Conservation (phyloP, 2,797 vertebrate species). For the Periparus ater region DNA sequence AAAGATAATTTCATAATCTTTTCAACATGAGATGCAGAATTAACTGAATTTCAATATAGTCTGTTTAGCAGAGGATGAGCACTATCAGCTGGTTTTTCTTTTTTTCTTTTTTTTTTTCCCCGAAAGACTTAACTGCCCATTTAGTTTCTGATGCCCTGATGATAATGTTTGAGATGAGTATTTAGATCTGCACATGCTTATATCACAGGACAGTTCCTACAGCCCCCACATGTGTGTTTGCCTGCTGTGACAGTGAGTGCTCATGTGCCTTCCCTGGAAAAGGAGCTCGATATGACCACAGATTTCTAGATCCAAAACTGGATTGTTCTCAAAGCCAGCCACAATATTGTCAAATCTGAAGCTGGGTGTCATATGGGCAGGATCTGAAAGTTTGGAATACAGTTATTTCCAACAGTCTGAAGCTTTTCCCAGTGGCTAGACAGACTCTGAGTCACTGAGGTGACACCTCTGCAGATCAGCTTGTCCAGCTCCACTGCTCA, state of each 20-base stretch:
- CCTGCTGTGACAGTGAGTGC: fast-evolving
- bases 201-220: neutral
- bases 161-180: neutral
- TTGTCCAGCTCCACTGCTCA: neutral
- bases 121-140: neutral
- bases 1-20: neutral
- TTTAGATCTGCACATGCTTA: neutral
- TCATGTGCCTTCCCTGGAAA: neutral
- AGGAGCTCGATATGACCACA: neutral
- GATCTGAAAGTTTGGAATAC: neutral
- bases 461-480: neutral
- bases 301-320: neutral
- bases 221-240: neutral
- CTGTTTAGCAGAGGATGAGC: neutral
- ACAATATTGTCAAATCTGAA: neutral
- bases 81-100: neutral
- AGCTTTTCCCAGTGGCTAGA: neutral
- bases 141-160: neutral
- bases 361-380: neutral
- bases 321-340: neutral
- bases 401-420: neutral
- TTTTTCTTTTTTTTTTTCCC: fast-evolving
- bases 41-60: neutral
- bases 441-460: neutral
- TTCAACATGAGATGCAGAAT: neutral